phyloP scores from a whole-genome alignment of 2,113 vertebrate genomes.

The Propithecus coquereli region DNA sequence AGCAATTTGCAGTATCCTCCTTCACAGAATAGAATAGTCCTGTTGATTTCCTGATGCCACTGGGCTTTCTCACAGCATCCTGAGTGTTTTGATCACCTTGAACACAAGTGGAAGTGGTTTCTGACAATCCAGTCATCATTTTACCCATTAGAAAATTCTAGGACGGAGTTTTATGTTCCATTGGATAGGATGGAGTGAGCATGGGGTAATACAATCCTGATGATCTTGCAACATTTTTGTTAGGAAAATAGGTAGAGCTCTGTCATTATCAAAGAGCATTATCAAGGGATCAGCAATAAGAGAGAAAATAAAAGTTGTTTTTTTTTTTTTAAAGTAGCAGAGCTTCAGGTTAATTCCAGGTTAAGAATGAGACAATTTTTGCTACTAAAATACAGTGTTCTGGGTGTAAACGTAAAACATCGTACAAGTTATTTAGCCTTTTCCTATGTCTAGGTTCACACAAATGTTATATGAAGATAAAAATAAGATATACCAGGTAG shows the following conservation, averaged over 20 bases:
- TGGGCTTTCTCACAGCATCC: background rate
- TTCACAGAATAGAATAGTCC: background rate
- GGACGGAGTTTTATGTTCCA: background rate
- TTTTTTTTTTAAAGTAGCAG: background rate
- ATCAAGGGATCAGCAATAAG: background rate
- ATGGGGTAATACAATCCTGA: background rate
- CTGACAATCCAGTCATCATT: background rate
- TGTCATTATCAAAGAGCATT: background rate
- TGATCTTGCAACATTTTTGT: background rate
- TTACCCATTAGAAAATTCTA: background rate
- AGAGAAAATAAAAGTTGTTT: background rate
- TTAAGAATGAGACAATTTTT: background rate
- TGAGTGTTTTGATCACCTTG: background rate
- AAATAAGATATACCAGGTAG: background rate
- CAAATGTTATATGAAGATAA: background rate
- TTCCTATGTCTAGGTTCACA: background rate
- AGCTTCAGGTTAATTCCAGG: background rate
- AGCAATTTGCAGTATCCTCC: background rate
- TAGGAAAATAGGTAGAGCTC: background rate
- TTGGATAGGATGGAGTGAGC: background rate
- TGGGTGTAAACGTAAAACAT: background rate
- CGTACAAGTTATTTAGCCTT: background rate
- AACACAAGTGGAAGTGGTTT: background rate
- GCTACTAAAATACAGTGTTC: background rate
- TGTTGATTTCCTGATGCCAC: fast-evolving